Evolutionary conservation across 2,888 invertebrate genomes (phyloP), one percentile per base, ranked within the genome.

Genomic region (Eupithecia insigniata): DNA sequence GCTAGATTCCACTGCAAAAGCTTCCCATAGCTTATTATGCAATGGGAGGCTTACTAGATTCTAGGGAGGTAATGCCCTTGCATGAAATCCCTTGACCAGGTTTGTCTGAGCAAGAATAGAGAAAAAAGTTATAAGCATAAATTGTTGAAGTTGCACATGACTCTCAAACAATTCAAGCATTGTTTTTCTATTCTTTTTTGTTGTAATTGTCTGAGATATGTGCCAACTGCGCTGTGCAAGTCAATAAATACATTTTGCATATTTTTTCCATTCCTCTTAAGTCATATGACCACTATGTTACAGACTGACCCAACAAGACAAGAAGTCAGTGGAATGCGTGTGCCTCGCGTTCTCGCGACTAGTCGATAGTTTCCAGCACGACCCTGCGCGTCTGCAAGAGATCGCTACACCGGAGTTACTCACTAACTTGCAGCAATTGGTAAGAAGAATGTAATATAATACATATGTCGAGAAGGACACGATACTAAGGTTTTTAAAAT

Each of bases 261-360:
- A n/a, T 2, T 51, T n/a, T n/a, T 46, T 46, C 46, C 7, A 43
- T 43, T 46, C 8, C 8, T 46, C 0, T n/a, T n/a, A n/a, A n/a
- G 46, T 46, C n/a, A n/a, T 10, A 0, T 51, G 18, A 18, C n/a
- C 46, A 51, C 46, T 51, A 51, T 51, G 46, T 51, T 82, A 89
- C 77, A 95, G 97, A 84, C 90, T 97, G 67, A 96, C 97, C 1
- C 97, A 97, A 87, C 97, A 98, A 93, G 99, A 99, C 92, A 99
- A 99, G 90, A 99, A 99, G 87, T 98, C 99, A 73, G 98, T 99
- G 60, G 99, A 99, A 88, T 98, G 98, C 86, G 98, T 99, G 18
- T 99, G 99, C 85, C 95, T 98, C 79, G 98, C 99, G 30, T 99
- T 99, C 94, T 98, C 99, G 72, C 96, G 99, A 7, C 95, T 99